These are phyloP conservation scores for Parasteatoda lunata DNA, from an alignment of 2,888 invertebrate genomes.

Conservation along the genomic window DNA sequence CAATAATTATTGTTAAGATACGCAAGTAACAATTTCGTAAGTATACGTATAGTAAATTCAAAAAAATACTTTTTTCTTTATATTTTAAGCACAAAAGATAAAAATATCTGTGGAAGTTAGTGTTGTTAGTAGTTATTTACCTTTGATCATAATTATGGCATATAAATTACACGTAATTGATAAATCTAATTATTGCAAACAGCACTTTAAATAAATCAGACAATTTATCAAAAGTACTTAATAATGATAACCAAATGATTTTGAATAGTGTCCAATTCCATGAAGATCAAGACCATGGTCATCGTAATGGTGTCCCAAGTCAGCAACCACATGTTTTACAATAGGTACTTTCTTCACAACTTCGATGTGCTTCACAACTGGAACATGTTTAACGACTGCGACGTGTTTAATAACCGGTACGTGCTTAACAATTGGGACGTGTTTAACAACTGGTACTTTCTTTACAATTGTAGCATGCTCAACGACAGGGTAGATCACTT, in stretches of 20 bases:
- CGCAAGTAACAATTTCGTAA: too few relatives aligned
- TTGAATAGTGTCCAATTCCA: slow-evolving; percentile 19
- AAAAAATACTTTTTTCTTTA: too few relatives aligned
- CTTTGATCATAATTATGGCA: too few relatives aligned
- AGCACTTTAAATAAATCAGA: background rate
- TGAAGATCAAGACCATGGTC: slow-evolving; percentile 47
- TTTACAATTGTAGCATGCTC: slow-evolving; percentile 47
- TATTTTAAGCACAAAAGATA: too few relatives aligned
- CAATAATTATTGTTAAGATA: too few relatives aligned
- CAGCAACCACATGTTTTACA: slow-evolving; percentile 49
- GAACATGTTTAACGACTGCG: slow-evolving; percentile 53
- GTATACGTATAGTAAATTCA: too few relatives aligned
- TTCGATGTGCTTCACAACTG: slow-evolving; percentile 51
- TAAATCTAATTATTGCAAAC: too few relatives aligned
- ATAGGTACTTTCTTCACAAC: slow-evolving; percentile 56
- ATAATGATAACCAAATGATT: slow-evolving; percentile 24
- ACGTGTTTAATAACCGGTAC: slow-evolving; percentile 53
- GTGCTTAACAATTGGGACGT: slow-evolving; percentile 50
- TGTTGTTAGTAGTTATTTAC: too few relatives aligned
- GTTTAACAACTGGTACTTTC: slow-evolving; percentile 47
- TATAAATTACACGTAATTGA: too few relatives aligned
- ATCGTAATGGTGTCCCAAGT: slow-evolving; percentile 59
- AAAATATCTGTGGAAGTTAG: too few relatives aligned
- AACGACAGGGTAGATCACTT: slow-evolving; percentile 51
- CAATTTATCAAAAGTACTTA: background rate